Conservation (phyloP, 2,797 vertebrate species). For the Synaphobranchus kaupii region DNA sequence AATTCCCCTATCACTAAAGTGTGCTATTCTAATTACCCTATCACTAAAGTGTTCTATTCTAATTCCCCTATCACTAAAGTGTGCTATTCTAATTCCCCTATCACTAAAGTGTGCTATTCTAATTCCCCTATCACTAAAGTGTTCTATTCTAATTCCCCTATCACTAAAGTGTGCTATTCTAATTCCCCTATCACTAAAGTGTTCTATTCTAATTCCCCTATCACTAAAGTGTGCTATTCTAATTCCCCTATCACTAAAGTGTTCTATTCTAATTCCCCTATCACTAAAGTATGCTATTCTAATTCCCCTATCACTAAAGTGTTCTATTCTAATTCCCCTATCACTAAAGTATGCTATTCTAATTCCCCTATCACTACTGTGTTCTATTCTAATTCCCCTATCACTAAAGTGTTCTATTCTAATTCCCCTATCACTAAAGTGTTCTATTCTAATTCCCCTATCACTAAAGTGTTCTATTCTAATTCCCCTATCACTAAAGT, state of each 20-base stretch:
- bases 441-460: neutral
- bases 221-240: neutral
- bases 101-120: neutral
- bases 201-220: too few species aligned
- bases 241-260: too few species aligned
- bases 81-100: neutral
- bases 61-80: neutral
- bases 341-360: neutral
- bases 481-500: neutral
- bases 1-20: neutral
- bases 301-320: too few species aligned
- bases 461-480: too few species aligned
- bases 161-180: neutral
- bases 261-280: too few species aligned
- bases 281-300: neutral
- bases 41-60: too few species aligned
- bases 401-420: neutral
- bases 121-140: too few species aligned
- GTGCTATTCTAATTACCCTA: neutral
- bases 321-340: too few species aligned
- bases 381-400: too few species aligned
- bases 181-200: too few species aligned
- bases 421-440: neutral
- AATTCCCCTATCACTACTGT: too few species aligned
- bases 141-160: too few species aligned